Conservation (phyloP, 2,888 invertebrate genomes). For the Micoletzkya japonica region DNA sequence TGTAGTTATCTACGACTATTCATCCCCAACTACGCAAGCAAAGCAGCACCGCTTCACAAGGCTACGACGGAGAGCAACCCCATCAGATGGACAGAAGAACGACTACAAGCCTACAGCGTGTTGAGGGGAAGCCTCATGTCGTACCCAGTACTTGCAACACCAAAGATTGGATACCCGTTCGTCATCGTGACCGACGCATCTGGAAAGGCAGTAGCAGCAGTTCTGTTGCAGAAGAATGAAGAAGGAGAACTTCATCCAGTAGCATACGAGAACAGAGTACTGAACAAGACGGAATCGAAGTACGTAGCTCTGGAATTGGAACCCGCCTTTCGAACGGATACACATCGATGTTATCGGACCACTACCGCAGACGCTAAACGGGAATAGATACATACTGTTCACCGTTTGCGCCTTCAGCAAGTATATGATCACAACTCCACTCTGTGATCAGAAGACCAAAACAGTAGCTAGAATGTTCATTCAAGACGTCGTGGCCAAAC, state of each 20-base stretch:
- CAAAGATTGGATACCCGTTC: conserved; percentile 27
- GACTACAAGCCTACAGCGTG: conserved; percentile 27
- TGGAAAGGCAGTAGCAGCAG: neutral
- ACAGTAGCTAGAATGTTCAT: no score
- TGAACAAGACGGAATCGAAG: neutral
- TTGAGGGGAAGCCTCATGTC: conserved; percentile 23
- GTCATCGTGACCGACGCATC: conserved; percentile 26
- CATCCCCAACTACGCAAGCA: conserved; percentile 30
- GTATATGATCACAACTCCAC: no score
- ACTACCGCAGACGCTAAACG: no score
- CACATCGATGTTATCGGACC: no score
- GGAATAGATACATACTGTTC: no score
- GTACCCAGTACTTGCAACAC: conserved; percentile 30
- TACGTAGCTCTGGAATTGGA: neutral
- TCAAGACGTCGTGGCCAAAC: no score
- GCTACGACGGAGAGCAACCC: conserved; percentile 26
- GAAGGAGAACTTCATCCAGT: neutral
- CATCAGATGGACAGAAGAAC: conserved; percentile 29
- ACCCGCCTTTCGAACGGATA: no score
- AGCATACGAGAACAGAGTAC: neutral
- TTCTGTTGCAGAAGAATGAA: neutral
- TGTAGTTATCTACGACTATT: conserved; percentile 31
- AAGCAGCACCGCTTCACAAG: conserved; percentile 28
- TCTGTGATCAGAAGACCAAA: no score
- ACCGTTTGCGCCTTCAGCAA: no score